Percentiles rank a stretch among this genome's conserved stretches.
Conservation (phyloP, 1,140 invertebrate species). For the Caenorhabditis brenneri region DNA sequence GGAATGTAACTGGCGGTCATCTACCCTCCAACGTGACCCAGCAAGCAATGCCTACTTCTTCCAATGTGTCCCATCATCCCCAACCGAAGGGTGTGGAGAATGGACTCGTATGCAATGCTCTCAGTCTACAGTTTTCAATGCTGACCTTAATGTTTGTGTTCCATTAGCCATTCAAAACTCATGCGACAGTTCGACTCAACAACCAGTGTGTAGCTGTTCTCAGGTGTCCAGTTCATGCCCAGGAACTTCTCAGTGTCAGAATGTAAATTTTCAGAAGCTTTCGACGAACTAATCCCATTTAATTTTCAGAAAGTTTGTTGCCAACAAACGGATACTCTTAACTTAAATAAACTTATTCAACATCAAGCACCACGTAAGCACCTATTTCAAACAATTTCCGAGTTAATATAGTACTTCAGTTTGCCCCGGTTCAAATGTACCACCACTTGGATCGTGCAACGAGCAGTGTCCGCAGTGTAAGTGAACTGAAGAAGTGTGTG, state of each 20-base stretch:
- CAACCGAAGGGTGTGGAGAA: conserved; percentile 59
- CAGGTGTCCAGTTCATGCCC: conserved; percentile 51
- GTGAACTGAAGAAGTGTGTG: not conserved
- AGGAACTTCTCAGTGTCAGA: conserved; percentile 56
- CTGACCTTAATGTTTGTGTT: conserved; percentile 58
- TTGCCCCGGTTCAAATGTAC: conserved; percentile 55
- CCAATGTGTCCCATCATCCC: conserved; percentile 55
- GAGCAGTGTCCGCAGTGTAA: conserved; percentile 51
- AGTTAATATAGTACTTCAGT: conserved; percentile 25
- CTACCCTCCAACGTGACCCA: conserved; percentile 57
- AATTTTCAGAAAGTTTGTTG: conserved; percentile 58
- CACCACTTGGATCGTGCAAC: conserved; percentile 55
- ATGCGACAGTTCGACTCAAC: conserved; percentile 9
- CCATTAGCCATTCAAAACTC: conserved; percentile 29
- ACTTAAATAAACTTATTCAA: conserved; percentile 38
- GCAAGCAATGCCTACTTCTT: conserved; percentile 57
- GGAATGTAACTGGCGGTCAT: conserved; percentile 61
- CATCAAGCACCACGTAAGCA: conserved; percentile 46
- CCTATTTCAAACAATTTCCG: not conserved
- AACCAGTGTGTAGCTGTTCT: conserved; percentile 8
- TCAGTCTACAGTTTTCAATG: conserved; percentile 58
- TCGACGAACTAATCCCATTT: not conserved
- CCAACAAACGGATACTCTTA: conserved; percentile 8
- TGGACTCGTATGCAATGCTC: conserved; percentile 63
- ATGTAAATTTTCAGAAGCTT: conserved; percentile 34